phyloP scores from a whole-genome alignment of 2,888 invertebrate genomes.

The Archips crataeganus region DNA sequence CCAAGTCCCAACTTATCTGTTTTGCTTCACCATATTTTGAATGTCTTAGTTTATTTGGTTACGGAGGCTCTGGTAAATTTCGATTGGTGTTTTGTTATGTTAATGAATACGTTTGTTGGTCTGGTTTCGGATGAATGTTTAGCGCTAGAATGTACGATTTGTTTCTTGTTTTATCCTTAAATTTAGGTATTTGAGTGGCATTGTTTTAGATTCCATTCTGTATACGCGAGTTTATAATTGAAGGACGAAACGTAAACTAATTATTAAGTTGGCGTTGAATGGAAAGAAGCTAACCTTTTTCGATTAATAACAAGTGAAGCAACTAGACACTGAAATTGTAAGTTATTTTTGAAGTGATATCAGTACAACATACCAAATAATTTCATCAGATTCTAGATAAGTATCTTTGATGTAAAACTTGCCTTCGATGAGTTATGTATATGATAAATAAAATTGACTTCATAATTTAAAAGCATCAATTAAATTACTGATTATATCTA shows the following conservation, averaged over 20 bases:
- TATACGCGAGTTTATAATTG: background rate
- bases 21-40: constrained; percentile 18
- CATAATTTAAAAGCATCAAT: background rate
- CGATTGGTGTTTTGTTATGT: constrained; percentile 19
- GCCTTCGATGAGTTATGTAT: background rate
- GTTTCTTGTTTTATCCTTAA: background rate
- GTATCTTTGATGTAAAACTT: background rate
- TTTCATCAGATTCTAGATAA: background rate
- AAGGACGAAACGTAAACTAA: background rate
- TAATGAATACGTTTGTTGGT: constrained; percentile 8
- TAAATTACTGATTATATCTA: background rate
- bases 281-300: background rate
- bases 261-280: background rate
- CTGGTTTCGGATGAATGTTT: background rate
- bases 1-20: constrained; percentile 16
- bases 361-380: too few relatives aligned
- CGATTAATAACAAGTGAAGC: too few relatives aligned
- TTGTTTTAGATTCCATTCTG: background rate
- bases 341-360: too few relatives aligned
- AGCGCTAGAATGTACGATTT: constrained; percentile 1
- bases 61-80: constrained; percentile 8
- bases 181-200: background rate
- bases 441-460: background rate
- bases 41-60: constrained; percentile 32
- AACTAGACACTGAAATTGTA: too few relatives aligned